phyloP scores from a whole-genome alignment of 2,797 vertebrate species.

The Parauchenoglanis punctatus region DNA sequence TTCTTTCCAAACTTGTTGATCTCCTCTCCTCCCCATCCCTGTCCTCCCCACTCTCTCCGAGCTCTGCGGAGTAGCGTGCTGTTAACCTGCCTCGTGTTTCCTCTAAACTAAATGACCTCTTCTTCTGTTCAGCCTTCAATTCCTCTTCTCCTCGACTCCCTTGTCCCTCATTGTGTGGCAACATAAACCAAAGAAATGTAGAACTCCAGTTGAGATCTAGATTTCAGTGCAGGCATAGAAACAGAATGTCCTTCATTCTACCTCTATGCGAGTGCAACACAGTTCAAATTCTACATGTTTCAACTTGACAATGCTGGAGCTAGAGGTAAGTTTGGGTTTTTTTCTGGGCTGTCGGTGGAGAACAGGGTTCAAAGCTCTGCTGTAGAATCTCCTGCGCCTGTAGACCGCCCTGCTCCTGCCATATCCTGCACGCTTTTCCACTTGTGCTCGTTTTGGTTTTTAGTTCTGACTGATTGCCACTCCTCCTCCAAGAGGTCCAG shows the following conservation, averaged over 20 bases:
- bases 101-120: constrained; percentile 71
- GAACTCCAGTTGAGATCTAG: constrained; percentile 15
- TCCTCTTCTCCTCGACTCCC: constrained; percentile 57
- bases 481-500: constrained; percentile 7
- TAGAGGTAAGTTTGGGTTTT: constrained; percentile 42
- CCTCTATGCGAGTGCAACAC: constrained; percentile 15
- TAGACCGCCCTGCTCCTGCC: constrained; percentile 24
- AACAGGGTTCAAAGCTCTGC: constrained; percentile 52
- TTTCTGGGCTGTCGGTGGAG: constrained; percentile 44
- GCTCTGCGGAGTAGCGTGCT: constrained; percentile 62
- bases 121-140: constrained; percentile 65
- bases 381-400: constrained; percentile 18
- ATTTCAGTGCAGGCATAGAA: constrained; percentile 29
- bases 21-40: constrained; percentile 62
- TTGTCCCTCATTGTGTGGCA: constrained; percentile 55
- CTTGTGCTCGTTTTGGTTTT: constrained; percentile 32
- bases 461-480: constrained; percentile 25
- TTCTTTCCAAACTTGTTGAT: constrained; percentile 54
- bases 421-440: constrained; percentile 46
- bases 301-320: constrained; percentile 4
- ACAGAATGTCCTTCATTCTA: constrained; percentile 29
- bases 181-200: constrained; percentile 56
- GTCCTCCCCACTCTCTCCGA: constrained; percentile 60
- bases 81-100: constrained; percentile 68
- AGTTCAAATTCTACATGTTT: constrained; percentile 12